Evolutionary conservation across 2,888 invertebrate genomes (phyloP), one percentile per base, ranked within the genome.

Genomic region (Leptinotarsa juncta): DNA sequence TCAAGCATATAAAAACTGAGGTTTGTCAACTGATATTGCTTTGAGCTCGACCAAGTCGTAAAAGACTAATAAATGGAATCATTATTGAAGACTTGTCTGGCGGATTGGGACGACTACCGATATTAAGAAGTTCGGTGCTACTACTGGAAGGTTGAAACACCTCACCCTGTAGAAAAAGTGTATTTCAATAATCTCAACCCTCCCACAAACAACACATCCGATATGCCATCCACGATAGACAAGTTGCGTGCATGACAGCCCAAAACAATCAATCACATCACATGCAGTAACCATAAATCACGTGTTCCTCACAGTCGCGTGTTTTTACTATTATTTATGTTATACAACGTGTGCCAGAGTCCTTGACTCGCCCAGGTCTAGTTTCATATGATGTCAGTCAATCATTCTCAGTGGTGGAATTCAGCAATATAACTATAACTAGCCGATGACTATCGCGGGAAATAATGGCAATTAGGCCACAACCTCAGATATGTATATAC

Each of bases 381-480:
- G 62, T 62, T 62, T 42, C 62, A 10, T 42, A n/a, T 62, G 62
- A 62, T 62, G 42, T 62, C 62, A 62, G 62, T 62, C 62, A 62
- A 62, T 62, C 62, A 62, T 62, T 62, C 16, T 62, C 62, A 62
- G n/a, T 42, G 62, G 26, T 7, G 18, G 32, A 62, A 62, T 62
- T 62, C 42, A 1, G 32, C 16, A 62, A 32, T 16, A 15, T 62
- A 62, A 57, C 23, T 32, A 32, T 26, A 62, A 62, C 62, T 62
- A 62, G 16, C 42, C 5, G 62, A 62, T 62, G n/a, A 62, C 32
- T 62, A 32, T 62, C 62, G n/a, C 16, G 15, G 16, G 12, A 32
- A 42, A 62, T 62, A n/a, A n/a, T 62, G 32, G n/a, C 16, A 32
- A 62, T 32, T 62, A 51, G n/a, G 51, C 51, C 12, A 20, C n/a